Evolutionary conservation across 2,113 vertebrate genomes (phyloP).

Genomic region (Terrapene triunguis): DNA sequence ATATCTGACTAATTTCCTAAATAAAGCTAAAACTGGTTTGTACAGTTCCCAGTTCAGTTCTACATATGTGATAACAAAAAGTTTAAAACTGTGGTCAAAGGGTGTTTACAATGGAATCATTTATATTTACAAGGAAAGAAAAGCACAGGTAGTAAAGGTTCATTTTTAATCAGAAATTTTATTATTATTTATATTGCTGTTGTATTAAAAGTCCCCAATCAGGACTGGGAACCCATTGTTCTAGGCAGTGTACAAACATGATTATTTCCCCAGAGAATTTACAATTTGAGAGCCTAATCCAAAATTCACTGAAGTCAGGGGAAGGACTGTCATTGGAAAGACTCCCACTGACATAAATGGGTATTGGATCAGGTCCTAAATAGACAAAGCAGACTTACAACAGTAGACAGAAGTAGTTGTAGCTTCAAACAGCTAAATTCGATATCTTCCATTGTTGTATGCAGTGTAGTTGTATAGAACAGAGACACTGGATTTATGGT

Average conservation of each 20-base stretch:
- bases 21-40: not conserved
- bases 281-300: not conserved
- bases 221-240: not conserved
- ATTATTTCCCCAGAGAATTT: not conserved
- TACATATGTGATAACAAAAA: not conserved
- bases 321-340: not conserved
- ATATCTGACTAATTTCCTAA: not conserved
- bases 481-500: no score
- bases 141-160: not conserved
- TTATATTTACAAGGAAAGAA: not conserved
- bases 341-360: rapidly evolving
- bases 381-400: no score
- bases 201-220: not conserved
- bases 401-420: no score
- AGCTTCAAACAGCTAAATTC: no score
- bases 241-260: not conserved
- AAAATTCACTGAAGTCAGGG: not conserved
- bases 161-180: not conserved
- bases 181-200: not conserved
- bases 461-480: no score
- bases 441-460: no score
- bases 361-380: not conserved
- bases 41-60: not conserved
- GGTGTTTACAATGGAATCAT: not conserved
- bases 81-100: not conserved